Percentiles rank a stretch among this genome's conserved stretches.
These are phyloP conservation scores for Sarotherodon lohbergeri DNA, from an alignment of 2,113 vertebrate species.

Conservation along the genomic window DNA sequence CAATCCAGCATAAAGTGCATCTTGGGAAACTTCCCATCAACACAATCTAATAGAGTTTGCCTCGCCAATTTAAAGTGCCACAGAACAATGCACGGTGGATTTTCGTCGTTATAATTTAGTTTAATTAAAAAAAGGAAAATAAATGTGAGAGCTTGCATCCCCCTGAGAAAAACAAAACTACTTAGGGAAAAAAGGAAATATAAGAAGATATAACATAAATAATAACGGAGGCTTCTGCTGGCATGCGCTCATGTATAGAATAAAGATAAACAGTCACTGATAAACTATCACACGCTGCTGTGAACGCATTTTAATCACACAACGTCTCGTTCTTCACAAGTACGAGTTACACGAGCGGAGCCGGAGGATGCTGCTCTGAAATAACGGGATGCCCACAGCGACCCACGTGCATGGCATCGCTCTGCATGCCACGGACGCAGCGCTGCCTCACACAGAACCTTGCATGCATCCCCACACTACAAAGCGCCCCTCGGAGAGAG, in stretches of 20 bases:
- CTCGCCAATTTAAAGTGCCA: background rate
- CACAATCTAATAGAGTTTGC: background rate
- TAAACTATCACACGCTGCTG: background rate
- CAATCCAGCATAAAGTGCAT: background rate
- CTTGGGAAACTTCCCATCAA: background rate
- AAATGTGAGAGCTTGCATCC: background rate
- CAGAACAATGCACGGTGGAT: background rate
- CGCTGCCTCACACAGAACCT: background rate
- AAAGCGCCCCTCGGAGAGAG: background rate
- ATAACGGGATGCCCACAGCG: background rate
- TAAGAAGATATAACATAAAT: background rate
- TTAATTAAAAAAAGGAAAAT: background rate
- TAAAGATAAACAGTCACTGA: background rate
- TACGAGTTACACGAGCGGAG: background rate
- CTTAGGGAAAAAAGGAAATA: background rate
- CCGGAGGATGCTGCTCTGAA: background rate
- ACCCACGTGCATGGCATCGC: conserved; percentile 53
- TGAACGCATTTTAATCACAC: background rate
- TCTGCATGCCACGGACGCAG: conserved; percentile 1
- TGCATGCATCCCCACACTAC: background rate
- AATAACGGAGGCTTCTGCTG: background rate
- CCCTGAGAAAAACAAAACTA: background rate
- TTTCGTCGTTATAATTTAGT: background rate
- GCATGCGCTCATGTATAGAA: background rate
- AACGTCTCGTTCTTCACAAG: background rate